Conservation (phyloP, 2,113 vertebrate genomes). For the Bolborhynchus lineola region DNA sequence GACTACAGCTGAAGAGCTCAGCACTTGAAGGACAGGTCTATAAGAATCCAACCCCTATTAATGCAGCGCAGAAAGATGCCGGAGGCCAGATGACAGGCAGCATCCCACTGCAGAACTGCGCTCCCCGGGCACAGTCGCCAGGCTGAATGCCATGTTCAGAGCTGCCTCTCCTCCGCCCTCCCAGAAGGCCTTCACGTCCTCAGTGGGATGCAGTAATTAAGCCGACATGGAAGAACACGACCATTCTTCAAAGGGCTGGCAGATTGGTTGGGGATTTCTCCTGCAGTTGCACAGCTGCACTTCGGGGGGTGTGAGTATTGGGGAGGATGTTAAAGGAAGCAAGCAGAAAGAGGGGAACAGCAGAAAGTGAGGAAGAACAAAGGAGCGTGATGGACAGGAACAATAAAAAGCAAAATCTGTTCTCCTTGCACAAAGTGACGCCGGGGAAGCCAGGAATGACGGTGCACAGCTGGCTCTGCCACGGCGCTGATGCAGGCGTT, state of each 20-base stretch:
- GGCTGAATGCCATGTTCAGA: not conserved
- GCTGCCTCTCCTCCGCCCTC: not conserved
- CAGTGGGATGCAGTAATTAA: not conserved
- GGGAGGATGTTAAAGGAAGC: not conserved
- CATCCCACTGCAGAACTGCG: fast-evolving
- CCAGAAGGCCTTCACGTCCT: not conserved
- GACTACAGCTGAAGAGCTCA: not conserved
- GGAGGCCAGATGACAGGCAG: not conserved
- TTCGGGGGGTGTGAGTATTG: not conserved
- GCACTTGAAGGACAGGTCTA: not conserved
- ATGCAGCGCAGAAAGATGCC: fast-evolving
- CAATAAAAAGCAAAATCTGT: not conserved
- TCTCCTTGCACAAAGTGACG: not conserved
- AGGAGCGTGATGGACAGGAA: not conserved
- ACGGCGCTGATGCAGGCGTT: fast-evolving
- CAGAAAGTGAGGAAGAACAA: not conserved
- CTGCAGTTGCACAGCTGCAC: not conserved
- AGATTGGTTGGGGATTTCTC: constrained; percentile 22
- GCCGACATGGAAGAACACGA: not conserved
- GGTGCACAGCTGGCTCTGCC: not conserved
- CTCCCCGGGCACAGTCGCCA: not conserved
- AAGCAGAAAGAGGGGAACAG: not conserved
- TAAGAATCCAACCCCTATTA: not conserved
- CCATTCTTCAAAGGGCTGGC: constrained; percentile 28
- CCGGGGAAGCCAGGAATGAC: not conserved